These are phyloP conservation scores for Irena cyanogastra DNA, from an alignment of 2,113 vertebrate species.

Conservation along the genomic window DNA sequence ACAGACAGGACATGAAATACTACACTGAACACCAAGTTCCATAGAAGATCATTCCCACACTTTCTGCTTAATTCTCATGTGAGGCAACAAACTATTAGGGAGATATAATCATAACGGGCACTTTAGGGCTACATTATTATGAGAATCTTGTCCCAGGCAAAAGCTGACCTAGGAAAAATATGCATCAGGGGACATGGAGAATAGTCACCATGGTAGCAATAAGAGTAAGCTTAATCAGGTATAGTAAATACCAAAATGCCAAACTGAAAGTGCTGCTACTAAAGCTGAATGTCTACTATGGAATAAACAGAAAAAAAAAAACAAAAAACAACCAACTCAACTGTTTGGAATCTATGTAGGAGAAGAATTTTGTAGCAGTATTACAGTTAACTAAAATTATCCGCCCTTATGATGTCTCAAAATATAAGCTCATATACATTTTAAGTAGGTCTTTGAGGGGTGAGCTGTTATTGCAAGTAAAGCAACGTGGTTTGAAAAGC, in stretches of 20 bases:
- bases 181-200: neutral
- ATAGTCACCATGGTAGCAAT: neutral
- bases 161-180: neutral
- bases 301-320: neutral
- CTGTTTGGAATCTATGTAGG: neutral
- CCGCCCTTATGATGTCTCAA: neutral
- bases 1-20: neutral
- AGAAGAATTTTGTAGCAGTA: neutral
- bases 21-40: neutral
- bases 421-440: neutral
- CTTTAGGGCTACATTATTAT: neutral
- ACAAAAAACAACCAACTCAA: accelerated
- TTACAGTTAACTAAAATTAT: neutral
- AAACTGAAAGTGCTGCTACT: neutral
- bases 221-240: neutral
- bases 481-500: neutral
- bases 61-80: neutral
- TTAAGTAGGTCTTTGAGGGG: neutral
- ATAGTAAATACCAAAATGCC: neutral
- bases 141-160: neutral
- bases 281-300: neutral
- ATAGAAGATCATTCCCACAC: neutral
- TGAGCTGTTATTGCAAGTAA: neutral
- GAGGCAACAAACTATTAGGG: neutral
- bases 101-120: neutral